Evolutionary conservation across 1,140 invertebrate genomes (phyloP), one percentile per base, ranked within the genome.

Genomic region (Leptinotarsa texana): DNA sequence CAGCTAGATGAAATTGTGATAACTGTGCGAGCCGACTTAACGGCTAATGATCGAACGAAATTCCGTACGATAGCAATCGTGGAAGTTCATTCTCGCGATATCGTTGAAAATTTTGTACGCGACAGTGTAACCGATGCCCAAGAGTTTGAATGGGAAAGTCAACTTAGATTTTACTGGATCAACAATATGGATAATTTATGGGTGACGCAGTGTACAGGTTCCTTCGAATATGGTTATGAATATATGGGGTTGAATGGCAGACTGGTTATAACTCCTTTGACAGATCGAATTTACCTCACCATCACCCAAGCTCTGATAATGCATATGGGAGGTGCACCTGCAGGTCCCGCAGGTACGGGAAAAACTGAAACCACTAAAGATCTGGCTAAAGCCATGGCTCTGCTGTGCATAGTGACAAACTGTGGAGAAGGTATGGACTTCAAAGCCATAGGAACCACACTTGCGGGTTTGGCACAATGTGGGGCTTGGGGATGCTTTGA

Each of bases 361-460:
- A 98, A 98, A 87, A 97, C 95, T 0, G 95, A 97, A 86, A 96
- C 95, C 0, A 91, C 91, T 0, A 97, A 97, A 83, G 95, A 97
- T 88, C 86, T 97, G 65, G 95, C 95, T 0, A 96, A 96, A 86
- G 93, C 94, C 4, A 84, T 97, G 75, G 96, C 94, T 3, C 85
- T 96, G 13, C 86, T 97, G 0, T 97, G 94, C 82, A 89, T 97
- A 33, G 95, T 97, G 3, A 97, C 94, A 1, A 97, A 97, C 85
- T 97, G 96, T 84, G 94, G 94, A 1, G 95, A 97, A 86, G 93
- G 93, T 21, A 96, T 97, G 94, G 95, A 97, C 85, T 96, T 92
- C 82, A 87, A 91, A 51, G 93, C 94, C 0, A 93, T 97, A 48
- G 94, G 94, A 0, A 95, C 94, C 80, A 96, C 94, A 75, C 87